phyloP scores from a whole-genome alignment of 2,888 invertebrate genomes.

The Tyria jacobaeae region DNA sequence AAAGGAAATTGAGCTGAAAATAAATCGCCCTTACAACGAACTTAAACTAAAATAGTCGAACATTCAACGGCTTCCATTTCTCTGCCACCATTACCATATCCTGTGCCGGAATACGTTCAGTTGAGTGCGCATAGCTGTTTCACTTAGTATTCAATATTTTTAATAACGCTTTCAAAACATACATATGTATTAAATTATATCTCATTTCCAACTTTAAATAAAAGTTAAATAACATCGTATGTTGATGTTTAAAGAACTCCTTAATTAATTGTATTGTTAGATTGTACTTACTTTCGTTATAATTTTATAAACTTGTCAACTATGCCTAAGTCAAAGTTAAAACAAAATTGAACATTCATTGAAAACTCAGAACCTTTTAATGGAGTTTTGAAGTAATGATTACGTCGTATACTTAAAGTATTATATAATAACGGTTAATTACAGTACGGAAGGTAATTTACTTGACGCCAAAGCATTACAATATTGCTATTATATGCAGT shows the following conservation, averaged over 20 bases:
- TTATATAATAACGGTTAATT: constrained; percentile 74
- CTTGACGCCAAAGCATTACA: constrained; percentile 73
- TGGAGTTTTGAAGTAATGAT: constrained; percentile 40
- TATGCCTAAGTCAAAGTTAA: constrained; percentile 14
- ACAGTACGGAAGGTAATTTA: constrained; percentile 75
- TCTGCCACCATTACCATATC: constrained; percentile 82
- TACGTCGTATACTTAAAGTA: constrained; percentile 49
- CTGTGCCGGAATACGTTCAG: constrained; percentile 73
- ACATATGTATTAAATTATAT: constrained; percentile 9
- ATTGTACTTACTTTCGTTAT: constrained; percentile 5
- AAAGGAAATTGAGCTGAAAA: constrained; percentile 83
- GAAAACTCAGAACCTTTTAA: constrained; percentile 37
- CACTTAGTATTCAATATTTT: constrained; percentile 51
- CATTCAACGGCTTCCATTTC: constrained; percentile 77
- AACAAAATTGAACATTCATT: constrained; percentile 44
- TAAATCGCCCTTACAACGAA: constrained; percentile 82
- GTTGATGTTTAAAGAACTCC: not conserved
- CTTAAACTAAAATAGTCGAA: constrained; percentile 82
- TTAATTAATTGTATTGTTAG: not conserved
- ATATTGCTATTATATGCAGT: constrained; percentile 82
- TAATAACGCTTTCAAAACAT: constrained; percentile 17
- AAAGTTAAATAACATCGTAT: not conserved
- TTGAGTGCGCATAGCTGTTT: constrained; percentile 64
- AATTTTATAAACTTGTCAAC: constrained; percentile 9
- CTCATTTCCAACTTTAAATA: not conserved